A percentile compares a stretch with the other conserved stretches of the same genome.
phyloP scores from a whole-genome alignment of 2,797 vertebrate genomes.

The Prionace glauca region DNA sequence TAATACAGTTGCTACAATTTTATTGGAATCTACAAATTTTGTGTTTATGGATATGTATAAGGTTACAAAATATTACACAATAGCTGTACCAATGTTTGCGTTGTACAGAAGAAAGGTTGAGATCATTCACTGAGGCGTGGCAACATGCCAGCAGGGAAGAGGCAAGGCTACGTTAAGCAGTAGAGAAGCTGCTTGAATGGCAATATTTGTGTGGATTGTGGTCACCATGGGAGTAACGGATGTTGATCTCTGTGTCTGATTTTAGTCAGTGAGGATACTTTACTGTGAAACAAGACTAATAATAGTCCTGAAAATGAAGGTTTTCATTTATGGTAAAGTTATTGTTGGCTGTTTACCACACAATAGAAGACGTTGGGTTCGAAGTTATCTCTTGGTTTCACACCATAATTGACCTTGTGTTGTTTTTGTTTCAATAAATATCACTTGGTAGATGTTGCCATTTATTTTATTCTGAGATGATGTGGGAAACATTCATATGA shows the following conservation, averaged over 20 bases:
- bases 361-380: not conserved
- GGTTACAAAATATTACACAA: not conserved
- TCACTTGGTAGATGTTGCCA: not conserved
- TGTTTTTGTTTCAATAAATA: not conserved
- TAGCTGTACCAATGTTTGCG: not conserved
- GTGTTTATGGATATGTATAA: not conserved
- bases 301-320: not conserved
- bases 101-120: not conserved
- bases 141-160: not conserved
- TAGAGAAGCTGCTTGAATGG: not conserved
- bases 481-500: not conserved
- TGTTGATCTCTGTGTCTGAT: not conserved
- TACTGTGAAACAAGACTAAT: not conserved
- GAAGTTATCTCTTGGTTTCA: not conserved
- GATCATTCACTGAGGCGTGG: not conserved
- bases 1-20: not conserved
- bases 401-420: not conserved
- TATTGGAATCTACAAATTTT: not conserved
- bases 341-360: not conserved
- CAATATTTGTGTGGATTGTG: not conserved
- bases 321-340: not conserved
- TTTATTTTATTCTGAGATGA: not conserved
- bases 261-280: not conserved
- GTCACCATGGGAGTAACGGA: not conserved
- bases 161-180: not conserved